Percentiles rank a stretch among this genome's conserved stretches.
phyloP scores from a whole-genome alignment of 2,797 vertebrate species.

The Microctenopoma lineatum region DNA sequence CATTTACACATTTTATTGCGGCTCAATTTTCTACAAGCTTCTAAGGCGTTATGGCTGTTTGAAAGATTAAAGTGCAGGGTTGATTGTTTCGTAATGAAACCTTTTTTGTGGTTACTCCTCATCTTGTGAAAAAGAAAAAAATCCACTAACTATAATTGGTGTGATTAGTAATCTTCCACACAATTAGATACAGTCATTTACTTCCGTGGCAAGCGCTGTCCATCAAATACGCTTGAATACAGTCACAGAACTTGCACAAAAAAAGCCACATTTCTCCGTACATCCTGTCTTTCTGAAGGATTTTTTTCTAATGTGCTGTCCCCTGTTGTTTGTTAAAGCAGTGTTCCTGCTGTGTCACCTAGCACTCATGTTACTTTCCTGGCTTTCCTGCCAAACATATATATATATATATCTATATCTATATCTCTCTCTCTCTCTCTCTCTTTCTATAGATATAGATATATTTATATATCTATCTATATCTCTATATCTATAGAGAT shows the following conservation, averaged over 20 bases:
- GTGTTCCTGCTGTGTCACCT: conserved; percentile 13
- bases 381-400: conserved; percentile 27
- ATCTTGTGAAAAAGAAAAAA: conserved; percentile 7
- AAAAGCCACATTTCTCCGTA: not conserved
- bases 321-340: conserved; percentile 4
- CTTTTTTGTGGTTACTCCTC: conserved; percentile 12
- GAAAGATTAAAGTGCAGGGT: conserved; percentile 8
- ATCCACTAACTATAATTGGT: not conserved
- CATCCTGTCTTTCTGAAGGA: not conserved
- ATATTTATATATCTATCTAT: too few relatives aligned
- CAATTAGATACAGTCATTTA: not conserved
- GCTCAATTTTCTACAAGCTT: conserved; percentile 8
- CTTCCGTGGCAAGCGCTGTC: not conserved
- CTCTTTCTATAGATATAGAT: too few relatives aligned
- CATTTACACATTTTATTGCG: conserved; percentile 31
- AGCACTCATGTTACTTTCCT: conserved; percentile 20
- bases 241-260: not conserved
- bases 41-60: not conserved
- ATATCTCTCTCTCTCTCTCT: too few relatives aligned
- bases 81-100: conserved; percentile 10
- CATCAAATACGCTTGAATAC: not conserved
- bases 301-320: not conserved
- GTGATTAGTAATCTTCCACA: conserved; percentile 18
- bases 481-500: too few relatives aligned
- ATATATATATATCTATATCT: too few relatives aligned